phyloP scores from a whole-genome alignment of 2,888 invertebrate genomes.

The Callosobruchus maculatus region DNA sequence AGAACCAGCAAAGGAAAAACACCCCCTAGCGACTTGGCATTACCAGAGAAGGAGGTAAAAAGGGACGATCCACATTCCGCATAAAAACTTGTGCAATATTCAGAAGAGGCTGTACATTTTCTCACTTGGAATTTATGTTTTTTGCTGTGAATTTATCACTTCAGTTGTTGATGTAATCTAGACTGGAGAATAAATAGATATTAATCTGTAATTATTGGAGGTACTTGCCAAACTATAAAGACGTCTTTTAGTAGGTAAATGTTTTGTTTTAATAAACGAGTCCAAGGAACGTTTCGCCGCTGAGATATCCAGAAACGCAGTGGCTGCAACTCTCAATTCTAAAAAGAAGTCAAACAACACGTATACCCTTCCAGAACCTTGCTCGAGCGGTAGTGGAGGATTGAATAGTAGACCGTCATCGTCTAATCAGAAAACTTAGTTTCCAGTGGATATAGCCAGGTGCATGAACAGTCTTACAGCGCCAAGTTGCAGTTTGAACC shows the following conservation, averaged over 20 bases:
- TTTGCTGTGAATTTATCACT: not conserved
- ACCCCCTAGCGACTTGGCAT: conserved; percentile 30
- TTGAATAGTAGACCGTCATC: conserved; percentile 24
- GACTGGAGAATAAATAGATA: not conserved
- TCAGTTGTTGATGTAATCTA: not conserved
- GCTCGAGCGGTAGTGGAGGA: conserved; percentile 14
- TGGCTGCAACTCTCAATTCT: conserved; percentile 51
- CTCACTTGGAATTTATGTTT: not conserved
- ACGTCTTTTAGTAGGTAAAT: not conserved
- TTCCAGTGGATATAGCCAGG: conserved; percentile 24
- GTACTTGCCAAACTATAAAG: not conserved
- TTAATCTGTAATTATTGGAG: not conserved
- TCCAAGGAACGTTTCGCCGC: conserved; percentile 74
- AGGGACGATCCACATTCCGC: conserved; percentile 32
- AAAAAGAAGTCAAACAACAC: conserved; percentile 30
- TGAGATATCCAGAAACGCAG: conserved; percentile 66
- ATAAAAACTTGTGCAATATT: conserved; percentile 7
- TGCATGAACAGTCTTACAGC: conserved; percentile 21
- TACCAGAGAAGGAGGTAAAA: conserved; percentile 42
- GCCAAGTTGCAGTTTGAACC: conserved; percentile 3
- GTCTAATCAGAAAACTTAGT: conserved; percentile 29
- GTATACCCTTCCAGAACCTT: conserved; percentile 28
- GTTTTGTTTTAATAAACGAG: too few relatives aligned
- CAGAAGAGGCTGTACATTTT: not conserved
- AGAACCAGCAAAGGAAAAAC: conserved; percentile 30